phyloP scores from a whole-genome alignment of 2,113 vertebrate species.

The Myiozetetes cayanensis region DNA sequence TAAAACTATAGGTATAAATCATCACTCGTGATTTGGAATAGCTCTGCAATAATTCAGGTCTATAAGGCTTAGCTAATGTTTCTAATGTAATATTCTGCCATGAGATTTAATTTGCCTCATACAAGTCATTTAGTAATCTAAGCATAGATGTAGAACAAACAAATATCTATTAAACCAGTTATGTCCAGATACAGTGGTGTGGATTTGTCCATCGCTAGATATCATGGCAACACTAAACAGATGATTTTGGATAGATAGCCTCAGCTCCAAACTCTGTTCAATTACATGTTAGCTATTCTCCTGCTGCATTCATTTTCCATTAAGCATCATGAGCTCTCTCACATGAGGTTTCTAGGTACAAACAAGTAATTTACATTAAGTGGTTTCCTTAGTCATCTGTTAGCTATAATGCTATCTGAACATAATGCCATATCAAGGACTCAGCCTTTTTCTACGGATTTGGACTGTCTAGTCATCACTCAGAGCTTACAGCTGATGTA shows the following conservation, averaged over 20 bases:
- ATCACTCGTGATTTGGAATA: not conserved
- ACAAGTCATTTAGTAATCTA: not conserved
- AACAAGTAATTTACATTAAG: not conserved
- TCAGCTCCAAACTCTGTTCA: not conserved
- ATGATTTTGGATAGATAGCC: not conserved
- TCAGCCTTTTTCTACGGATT: not conserved
- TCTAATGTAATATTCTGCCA: not conserved
- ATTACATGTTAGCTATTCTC: not conserved
- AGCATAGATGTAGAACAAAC: not conserved
- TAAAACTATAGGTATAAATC: not conserved
- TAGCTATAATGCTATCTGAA: not conserved
- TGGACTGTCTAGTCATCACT: not conserved
- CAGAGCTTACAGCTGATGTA: not conserved
- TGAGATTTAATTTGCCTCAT: constrained; percentile 3
- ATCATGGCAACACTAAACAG: not conserved
- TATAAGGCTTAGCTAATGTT: constrained; percentile 18
- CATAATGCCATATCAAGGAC: not conserved
- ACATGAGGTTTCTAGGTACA: not conserved
- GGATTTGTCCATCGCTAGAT: not conserved
- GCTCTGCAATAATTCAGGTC: not conserved
- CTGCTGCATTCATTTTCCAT: not conserved
- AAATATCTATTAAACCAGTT: not conserved
- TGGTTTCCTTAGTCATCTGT: not conserved
- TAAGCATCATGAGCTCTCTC: not conserved
- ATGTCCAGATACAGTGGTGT: not conserved